These are phyloP conservation scores for Grus americana DNA, from an alignment of 2,113 vertebrate genomes.

Conservation along the genomic window DNA sequence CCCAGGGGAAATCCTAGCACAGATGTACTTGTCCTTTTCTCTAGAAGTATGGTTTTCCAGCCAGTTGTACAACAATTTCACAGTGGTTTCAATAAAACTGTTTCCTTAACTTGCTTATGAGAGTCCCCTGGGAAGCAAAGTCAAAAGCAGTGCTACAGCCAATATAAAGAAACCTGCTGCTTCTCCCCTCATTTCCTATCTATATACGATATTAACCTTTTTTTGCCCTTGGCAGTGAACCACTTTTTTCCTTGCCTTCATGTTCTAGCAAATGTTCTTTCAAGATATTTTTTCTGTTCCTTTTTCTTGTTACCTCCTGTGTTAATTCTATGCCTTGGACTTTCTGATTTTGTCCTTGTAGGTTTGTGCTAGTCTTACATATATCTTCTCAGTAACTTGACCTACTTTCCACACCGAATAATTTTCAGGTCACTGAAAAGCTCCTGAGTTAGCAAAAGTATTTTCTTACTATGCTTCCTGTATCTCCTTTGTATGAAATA, in stretches of 20 bases:
- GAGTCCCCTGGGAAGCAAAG: not conserved
- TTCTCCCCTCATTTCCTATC: not conserved
- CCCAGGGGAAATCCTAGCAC: not conserved
- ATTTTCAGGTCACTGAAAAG: constrained; percentile 28
- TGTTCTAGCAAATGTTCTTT: not conserved
- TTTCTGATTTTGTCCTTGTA: not conserved
- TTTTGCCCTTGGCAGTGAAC: not conserved
- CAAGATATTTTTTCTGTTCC: not conserved
- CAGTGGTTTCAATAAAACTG: not conserved
- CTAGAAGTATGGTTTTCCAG: not conserved
- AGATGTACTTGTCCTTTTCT: not conserved
- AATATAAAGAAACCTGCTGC: not conserved
- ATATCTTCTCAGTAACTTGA: not conserved
- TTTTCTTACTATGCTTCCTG: not conserved
- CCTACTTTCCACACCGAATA: not conserved
- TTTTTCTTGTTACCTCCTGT: not conserved
- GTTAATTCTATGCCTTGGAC: not conserved
- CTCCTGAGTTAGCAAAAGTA: not conserved
- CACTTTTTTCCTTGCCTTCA: not conserved
- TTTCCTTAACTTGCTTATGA: not conserved
- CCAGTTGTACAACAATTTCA: not conserved
- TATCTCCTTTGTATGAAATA: not conserved
- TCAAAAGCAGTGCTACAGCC: not conserved
- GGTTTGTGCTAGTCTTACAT: not conserved
- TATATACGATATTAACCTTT: not conserved